phyloP scores from a whole-genome alignment of 2,113 vertebrate genomes.

The Crotophaga sulcirostris region DNA sequence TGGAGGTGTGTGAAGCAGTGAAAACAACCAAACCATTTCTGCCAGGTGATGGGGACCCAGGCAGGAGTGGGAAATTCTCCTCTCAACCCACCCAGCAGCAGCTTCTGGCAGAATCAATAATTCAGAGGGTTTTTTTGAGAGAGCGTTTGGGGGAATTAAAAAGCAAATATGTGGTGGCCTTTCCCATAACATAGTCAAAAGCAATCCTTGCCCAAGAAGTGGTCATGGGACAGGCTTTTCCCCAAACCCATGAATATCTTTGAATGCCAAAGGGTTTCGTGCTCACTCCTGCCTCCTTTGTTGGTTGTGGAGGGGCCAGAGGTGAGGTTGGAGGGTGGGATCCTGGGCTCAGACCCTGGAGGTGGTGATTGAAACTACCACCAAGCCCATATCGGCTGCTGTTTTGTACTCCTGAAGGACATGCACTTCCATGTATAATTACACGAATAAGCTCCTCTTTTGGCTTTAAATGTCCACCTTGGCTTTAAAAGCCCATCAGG shows the following conservation, averaged over 20 bases:
- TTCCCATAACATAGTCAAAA: neutral
- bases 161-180: constrained; percentile 18
- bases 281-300: neutral
- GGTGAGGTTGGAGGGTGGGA: neutral
- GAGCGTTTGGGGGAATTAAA: constrained; percentile 50
- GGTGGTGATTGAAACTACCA: neutral
- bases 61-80: neutral
- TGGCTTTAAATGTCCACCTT: neutral
- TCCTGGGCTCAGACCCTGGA: neutral
- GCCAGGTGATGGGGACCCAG: constrained; percentile 42
- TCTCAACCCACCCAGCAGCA: neutral
- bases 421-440: no score
- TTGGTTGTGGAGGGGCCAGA: neutral
- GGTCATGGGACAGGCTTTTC: neutral
- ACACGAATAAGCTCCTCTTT: neutral
- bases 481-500: neutral
- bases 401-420: neutral
- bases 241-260: neutral
- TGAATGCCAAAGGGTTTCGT: neutral
- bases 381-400: neutral
- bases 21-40: constrained; percentile 54
- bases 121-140: neutral
- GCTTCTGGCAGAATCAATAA: constrained; percentile 35
- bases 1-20: constrained; percentile 62
- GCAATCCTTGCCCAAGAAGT: neutral